Base-by-base conservation (phyloP, 2,888 invertebrate genomes). In the Galerucella pusilla region DNA sequence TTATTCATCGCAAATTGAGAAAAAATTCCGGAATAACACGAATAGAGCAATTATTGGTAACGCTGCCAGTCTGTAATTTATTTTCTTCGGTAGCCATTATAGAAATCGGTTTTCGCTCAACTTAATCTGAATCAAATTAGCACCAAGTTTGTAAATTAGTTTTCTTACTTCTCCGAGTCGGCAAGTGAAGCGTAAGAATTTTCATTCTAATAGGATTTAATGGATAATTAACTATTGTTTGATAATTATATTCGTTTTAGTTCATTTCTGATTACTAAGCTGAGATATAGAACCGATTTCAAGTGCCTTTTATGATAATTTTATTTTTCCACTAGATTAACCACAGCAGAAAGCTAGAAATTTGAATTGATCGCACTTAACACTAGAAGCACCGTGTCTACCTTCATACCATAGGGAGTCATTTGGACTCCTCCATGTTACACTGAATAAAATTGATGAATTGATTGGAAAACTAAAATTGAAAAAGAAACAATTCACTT, bases 191-290 rank as follows among this genome's bases (percentile, higher is more conserved):
- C 85, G 86, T 83, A 85, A 86, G 85, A 85, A 85, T 85, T 85
- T 85, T 80, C 82, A 82, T 85, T 79, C 82, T 85, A 85, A 85
- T 86, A 84, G 81, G 84, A 85, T 86, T 86, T 84, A 83, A 84
- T 84, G 84, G 85, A 84, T 84, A 86, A 86, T 86, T 86, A 86
- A 86, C 84, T 85, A 85, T 86, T 85, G 86, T 86, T 84, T 85
- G 83, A 77, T 81, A 81, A 82, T 79, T 77, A 74, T 77, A 73
- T 78, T 79, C 77, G 75, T 80, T 80, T 42, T 78, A 73, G 65
- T 68, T 76, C 75, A 75, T 77, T 75, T 74, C 74, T 73, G 77
- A 74, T 74, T 67, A 73, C 67, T 67, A 70, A 57, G 61, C 59
- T 25, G 68, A 61, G 70, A 72, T 67, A 72, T 64, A 66, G 66